Percentiles rank a stretch among this genome's conserved stretches.
Evolutionary conservation across 2,888 invertebrate species (phyloP).

Genomic region (Ophraella communa): DNA sequence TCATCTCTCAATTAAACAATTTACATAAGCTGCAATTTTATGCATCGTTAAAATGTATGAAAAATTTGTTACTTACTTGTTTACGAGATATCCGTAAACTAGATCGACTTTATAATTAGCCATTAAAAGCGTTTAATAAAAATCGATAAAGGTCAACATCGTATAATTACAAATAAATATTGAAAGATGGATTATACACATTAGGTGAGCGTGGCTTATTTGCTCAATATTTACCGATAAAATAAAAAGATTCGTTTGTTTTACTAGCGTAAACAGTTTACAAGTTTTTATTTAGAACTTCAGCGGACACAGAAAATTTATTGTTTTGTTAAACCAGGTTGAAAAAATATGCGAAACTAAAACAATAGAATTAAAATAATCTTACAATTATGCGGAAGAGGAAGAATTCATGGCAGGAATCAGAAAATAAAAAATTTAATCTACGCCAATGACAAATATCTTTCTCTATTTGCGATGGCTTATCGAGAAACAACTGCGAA

Average conservation of each 20-base stretch:
- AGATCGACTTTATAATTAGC: not conserved
- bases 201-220: not conserved
- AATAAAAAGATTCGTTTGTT: not conserved
- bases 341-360: not conserved
- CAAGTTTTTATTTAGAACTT: not conserved
- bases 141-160: not conserved
- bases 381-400: too few relatives aligned
- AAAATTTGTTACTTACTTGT: not conserved
- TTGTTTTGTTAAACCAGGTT: not conserved
- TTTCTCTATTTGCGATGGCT: too few relatives aligned
- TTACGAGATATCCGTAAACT: not conserved
- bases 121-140: not conserved
- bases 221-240: not conserved
- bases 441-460: too few relatives aligned
- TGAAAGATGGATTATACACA: not conserved
- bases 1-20: not conserved
- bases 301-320: not conserved
- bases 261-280: not conserved
- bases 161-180: not conserved
- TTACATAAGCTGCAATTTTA: not conserved
- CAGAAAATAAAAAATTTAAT: too few relatives aligned
- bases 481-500: too few relatives aligned
- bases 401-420: too few relatives aligned
- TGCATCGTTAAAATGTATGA: not conserved
- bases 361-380: too few relatives aligned